These are phyloP conservation scores for Mus minutoides DNA, from an alignment of 2,797 vertebrate genomes.

Conservation along the genomic window DNA sequence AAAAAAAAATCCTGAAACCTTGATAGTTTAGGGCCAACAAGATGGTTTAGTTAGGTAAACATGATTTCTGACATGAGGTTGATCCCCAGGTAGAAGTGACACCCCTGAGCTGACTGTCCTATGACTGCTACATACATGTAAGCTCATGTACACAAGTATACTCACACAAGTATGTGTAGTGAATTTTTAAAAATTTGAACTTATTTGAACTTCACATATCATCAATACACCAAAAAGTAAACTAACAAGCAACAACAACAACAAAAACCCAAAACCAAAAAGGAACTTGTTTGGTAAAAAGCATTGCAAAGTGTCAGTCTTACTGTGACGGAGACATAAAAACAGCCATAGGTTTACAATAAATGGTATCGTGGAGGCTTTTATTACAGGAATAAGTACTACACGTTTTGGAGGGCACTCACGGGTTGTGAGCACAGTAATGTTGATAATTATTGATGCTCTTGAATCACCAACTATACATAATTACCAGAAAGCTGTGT, in stretches of 20 bases:
- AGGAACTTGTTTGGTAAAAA: not conserved
- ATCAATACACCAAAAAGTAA: not conserved
- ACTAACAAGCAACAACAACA: not conserved
- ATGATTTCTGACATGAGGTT: not conserved
- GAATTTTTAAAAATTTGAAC: slow-evolving; percentile 26
- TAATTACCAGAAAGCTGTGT: slow-evolving; percentile 36
- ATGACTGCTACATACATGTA: not conserved
- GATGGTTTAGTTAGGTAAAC: not conserved
- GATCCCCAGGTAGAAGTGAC: not conserved
- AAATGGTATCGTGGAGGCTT: not conserved
- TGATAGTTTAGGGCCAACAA: not conserved
- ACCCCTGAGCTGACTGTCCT: not conserved
- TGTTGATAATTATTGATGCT: not conserved
- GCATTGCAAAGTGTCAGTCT: not conserved
- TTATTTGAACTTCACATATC: not conserved
- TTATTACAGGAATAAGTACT: slow-evolving; percentile 7
- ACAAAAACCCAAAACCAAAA: not conserved
- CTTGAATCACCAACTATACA: not conserved
- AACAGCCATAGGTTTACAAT: slow-evolving; percentile 9
- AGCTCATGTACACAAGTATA: no score
- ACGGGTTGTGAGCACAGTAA: not conserved
- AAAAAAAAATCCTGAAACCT: not conserved
- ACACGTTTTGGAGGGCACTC: slow-evolving; percentile 37
- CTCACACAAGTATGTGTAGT: not conserved
- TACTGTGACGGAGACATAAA: not conserved